A percentile compares a stretch with the other conserved stretches of the same genome.
Evolutionary conservation across 2,113 vertebrate species (phyloP).

Genomic region (Climacteris rufus): DNA sequence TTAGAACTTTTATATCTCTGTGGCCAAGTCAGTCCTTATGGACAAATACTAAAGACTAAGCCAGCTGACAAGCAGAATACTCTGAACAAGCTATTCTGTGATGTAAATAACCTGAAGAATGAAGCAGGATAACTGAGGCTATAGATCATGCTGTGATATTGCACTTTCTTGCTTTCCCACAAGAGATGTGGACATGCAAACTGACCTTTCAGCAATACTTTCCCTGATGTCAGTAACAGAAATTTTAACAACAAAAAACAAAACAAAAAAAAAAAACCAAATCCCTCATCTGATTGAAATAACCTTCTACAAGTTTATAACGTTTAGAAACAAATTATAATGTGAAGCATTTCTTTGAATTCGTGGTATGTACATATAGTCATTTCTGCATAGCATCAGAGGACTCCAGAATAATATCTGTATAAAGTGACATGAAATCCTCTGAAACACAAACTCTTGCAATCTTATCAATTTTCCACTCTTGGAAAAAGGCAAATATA

Average conservation of each 20-base stretch:
- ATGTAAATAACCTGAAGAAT: not conserved
- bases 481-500: not conserved
- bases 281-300: not conserved
- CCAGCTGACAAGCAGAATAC: not conserved
- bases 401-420: not conserved
- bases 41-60: not conserved
- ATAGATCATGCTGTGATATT: not conserved
- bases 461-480: not conserved
- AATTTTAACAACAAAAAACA: not conserved
- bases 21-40: not conserved
- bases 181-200: not conserved
- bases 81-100: not conserved
- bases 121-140: not conserved
- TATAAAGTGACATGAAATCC: not conserved
- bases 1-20: not conserved
- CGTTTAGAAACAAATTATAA: not conserved
- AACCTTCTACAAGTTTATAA: not conserved
- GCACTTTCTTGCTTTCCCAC: not conserved
- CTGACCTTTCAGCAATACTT: not conserved
- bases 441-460: not conserved
- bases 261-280: not conserved
- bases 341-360: not conserved
- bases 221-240: not conserved
- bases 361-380: rapidly evolving
- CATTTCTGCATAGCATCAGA: not conserved